Base-by-base conservation (phyloP, 2,888 invertebrate genomes). In the Limnephilus rhombicus region DNA sequence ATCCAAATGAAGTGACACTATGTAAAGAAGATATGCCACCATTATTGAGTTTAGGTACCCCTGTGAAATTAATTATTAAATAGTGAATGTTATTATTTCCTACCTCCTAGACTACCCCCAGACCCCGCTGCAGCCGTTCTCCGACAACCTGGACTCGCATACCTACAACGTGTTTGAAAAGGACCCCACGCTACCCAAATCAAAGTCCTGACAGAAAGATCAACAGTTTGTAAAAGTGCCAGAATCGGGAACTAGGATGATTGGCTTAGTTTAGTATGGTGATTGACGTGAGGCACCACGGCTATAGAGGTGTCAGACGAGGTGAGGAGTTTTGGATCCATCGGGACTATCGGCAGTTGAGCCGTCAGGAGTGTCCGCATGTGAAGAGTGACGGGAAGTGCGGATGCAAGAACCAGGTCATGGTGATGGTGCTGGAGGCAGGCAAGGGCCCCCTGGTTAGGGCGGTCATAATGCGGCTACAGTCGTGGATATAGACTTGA, bases 141-240 rank as follows among this genome's bases (percentile, higher is more conserved):
- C 98, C 95, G 99, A 99, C 95, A 99, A 99, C 95, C 96, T 99
- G 92, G 99, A 99, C 95, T 98, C 98, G 24, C 98, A 98, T 94
- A 99, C 99, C 0, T 99, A 99, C 95, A 99, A 99, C 96, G 98
- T 99, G 37, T 99, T 99, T 96, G 99, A 99, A 95, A 98, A 98
- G 95, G 99, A 99, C 96, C 99, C 99, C 24, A 91, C 49, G 92
- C 53, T 92, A 92, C 37, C 82, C 45, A 82, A 83, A 49, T 11
- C n/a, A 18, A 82, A 45, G 31, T 18, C n/a, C 37, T 29, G 29
- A 24, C 37, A 90, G 18, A 45, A n/a, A 83, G 49, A 90, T 45
- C 12, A n/a, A 24, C 41, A 83, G 37, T 41, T 80, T 24, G 85
- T 31, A 15, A 85, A 45, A 24, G 83, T 90, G 45, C 45, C 85